These are phyloP conservation scores for Chaetops frenatus DNA, from an alignment of 2,113 vertebrate genomes.

Conservation along the genomic window DNA sequence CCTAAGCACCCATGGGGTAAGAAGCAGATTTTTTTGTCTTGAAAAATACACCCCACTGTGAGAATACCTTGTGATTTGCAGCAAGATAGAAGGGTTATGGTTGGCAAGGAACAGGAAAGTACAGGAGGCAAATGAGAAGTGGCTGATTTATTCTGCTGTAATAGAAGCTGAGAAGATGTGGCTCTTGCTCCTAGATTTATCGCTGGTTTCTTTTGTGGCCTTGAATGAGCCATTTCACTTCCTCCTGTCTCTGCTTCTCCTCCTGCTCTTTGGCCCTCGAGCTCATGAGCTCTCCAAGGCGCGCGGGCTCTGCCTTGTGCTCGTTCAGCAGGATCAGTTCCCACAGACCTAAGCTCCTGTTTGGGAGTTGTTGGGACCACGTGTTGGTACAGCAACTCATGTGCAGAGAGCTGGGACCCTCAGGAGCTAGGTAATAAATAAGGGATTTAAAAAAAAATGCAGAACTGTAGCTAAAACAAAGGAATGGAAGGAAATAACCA, in stretches of 20 bases:
- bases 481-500: not conserved
- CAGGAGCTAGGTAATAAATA: not conserved
- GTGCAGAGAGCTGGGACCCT: not conserved
- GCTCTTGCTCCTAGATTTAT: not conserved
- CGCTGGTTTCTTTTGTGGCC: not conserved
- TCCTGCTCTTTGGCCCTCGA: not conserved
- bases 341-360: rapidly evolving
- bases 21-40: not conserved
- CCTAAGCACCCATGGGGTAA: not conserved
- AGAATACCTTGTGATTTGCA: not conserved
- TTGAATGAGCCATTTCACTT: not conserved
- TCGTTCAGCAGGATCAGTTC: not conserved
- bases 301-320: rapidly evolving
- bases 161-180: not conserved
- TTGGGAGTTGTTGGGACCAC: rapidly evolving
- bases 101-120: not conserved
- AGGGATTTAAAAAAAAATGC: rapidly evolving
- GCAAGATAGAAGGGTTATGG: not conserved
- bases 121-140: not conserved
- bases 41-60: not conserved
- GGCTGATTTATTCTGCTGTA: not conserved
- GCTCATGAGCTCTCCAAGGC: not conserved
- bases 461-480: not conserved
- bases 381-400: rapidly evolving
- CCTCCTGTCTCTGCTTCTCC: not conserved